Percentiles rank a stretch among this genome's conserved stretches.
phyloP scores from a whole-genome alignment of 1,140 invertebrate genomes.

The Drosophila gunungcola region DNA sequence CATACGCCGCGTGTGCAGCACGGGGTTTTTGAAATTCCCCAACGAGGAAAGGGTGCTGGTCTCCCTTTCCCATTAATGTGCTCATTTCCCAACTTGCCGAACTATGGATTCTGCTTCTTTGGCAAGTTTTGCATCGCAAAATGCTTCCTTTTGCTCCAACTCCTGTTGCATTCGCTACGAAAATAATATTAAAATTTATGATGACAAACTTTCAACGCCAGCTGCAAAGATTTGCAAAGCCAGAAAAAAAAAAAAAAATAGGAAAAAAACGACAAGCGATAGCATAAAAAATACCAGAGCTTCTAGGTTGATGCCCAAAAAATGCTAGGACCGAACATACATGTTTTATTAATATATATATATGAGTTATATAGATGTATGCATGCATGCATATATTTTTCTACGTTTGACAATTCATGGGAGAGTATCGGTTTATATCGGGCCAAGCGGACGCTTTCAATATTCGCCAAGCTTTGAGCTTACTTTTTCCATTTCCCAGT shows the following conservation, averaged over 20 bases:
- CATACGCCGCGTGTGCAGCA: slow-evolving; percentile 62
- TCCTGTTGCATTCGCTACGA: slow-evolving; percentile 33
- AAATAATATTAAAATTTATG: slow-evolving; percentile 78
- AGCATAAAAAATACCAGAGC: slow-evolving; percentile 33
- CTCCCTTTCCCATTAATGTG: slow-evolving; percentile 61
- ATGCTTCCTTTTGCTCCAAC: slow-evolving; percentile 18
- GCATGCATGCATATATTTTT: slow-evolving; percentile 40
- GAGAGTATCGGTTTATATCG: slow-evolving; percentile 46
- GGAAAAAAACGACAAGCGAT: slow-evolving; percentile 9
- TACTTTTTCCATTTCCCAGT: slow-evolving; percentile 83
- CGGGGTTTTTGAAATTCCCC: slow-evolving; percentile 25
- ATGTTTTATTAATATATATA: slow-evolving; percentile 63
- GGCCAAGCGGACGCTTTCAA: slow-evolving; percentile 59
- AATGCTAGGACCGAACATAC: slow-evolving; percentile 57
- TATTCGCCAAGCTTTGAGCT: slow-evolving; percentile 76
- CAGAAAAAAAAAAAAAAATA: slow-evolving; percentile 11
- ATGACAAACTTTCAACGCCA: slow-evolving; percentile 79
- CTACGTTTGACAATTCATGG: slow-evolving; percentile 32
- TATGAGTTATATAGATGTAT: slow-evolving; percentile 29
- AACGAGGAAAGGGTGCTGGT: neutral
- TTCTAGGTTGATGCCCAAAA: slow-evolving; percentile 42
- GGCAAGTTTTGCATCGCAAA: slow-evolving; percentile 26
- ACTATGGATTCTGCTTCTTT: slow-evolving; percentile 38
- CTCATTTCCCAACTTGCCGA: slow-evolving; percentile 68
- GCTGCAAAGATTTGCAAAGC: slow-evolving; percentile 72